Evolutionary conservation across 2,888 invertebrate species (phyloP).

Genomic region (Lepas anatifera): DNA sequence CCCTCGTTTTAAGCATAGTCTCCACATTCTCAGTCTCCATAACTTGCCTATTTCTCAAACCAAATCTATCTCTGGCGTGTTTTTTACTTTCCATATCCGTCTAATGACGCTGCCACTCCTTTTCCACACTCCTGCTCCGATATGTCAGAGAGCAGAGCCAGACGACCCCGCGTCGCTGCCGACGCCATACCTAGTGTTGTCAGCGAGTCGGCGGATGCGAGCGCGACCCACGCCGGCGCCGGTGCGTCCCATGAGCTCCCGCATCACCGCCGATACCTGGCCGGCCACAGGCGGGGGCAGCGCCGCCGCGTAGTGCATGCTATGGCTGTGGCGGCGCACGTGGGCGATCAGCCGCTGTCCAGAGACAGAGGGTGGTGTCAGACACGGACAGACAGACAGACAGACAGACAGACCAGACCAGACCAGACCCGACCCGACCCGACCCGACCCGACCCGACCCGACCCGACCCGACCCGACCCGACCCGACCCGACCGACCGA

Average conservation of each 20-base stretch:
- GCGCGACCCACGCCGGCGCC: conserved; percentile 33
- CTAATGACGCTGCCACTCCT: no score
- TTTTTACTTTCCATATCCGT: no score
- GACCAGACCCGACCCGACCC: neutral
- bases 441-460: neutral
- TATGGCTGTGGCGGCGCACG: conserved; percentile 13
- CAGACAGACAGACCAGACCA: neutral
- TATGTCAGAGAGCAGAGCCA: no score
- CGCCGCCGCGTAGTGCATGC: conserved; percentile 11
- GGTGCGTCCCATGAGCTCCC: conserved; percentile 7
- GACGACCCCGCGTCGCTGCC: no score
- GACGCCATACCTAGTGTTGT: conserved; percentile 73
- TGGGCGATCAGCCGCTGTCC: conserved; percentile 9
- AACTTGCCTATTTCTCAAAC: no score
- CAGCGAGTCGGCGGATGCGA: conserved; percentile 56
- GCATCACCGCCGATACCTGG: conserved; percentile 13
- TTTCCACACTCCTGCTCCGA: no score
- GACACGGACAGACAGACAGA: no score
- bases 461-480: neutral
- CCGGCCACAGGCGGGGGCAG: conserved; percentile 15
- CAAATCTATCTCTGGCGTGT: no score
- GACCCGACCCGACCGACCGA: neutral
- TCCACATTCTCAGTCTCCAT: no score
- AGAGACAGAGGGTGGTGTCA: neutral
- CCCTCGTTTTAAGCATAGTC: no score